Evolutionary conservation across 1,140 invertebrate species (phyloP).

Genomic region (Drosophila eugracilis): DNA sequence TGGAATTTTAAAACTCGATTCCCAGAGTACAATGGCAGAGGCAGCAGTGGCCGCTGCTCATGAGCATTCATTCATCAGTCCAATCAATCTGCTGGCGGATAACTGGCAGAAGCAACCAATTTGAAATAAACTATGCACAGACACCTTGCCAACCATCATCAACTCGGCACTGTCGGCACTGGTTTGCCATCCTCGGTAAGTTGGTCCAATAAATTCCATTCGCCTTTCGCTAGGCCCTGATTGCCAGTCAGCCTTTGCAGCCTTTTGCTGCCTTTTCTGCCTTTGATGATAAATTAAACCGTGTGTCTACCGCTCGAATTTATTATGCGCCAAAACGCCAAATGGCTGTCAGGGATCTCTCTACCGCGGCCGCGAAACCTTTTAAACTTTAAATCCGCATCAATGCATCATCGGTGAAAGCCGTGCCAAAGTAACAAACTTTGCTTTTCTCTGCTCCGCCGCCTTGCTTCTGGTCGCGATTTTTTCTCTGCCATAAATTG

Average conservation of each 20-base stretch:
- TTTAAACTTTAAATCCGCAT: constrained; percentile 82
- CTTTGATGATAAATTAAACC: constrained; percentile 82
- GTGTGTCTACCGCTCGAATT: constrained; percentile 77
- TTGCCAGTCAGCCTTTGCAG: constrained; percentile 46
- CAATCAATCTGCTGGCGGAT: constrained; percentile 58
- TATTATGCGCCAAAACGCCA: constrained; percentile 83
- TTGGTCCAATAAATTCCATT: constrained; percentile 72
- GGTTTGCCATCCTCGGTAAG: constrained; percentile 61
- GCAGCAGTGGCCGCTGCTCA: constrained; percentile 17
- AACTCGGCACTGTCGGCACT: constrained; percentile 15
- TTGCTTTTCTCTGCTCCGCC: constrained; percentile 54
- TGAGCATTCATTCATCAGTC: constrained; percentile 50
- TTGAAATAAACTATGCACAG: constrained; percentile 57
- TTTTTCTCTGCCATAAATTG: constrained; percentile 66
- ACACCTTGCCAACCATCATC: constrained; percentile 36
- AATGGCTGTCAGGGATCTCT: constrained; percentile 70
- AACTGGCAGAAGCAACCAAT: constrained; percentile 41
- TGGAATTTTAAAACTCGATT: constrained; percentile 62
- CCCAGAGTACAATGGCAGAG: not conserved
- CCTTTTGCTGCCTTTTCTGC: constrained; percentile 31
- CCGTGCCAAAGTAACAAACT: constrained; percentile 72
- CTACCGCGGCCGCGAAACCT: constrained; percentile 65
- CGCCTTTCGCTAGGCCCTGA: constrained; percentile 61
- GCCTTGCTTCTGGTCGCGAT: constrained; percentile 8
- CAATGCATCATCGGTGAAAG: constrained; percentile 78